Percentiles rank a stretch among this genome's conserved stretches.
Evolutionary conservation across 2,888 invertebrate species (phyloP).

Genomic region (Drosophila multiciliata): DNA sequence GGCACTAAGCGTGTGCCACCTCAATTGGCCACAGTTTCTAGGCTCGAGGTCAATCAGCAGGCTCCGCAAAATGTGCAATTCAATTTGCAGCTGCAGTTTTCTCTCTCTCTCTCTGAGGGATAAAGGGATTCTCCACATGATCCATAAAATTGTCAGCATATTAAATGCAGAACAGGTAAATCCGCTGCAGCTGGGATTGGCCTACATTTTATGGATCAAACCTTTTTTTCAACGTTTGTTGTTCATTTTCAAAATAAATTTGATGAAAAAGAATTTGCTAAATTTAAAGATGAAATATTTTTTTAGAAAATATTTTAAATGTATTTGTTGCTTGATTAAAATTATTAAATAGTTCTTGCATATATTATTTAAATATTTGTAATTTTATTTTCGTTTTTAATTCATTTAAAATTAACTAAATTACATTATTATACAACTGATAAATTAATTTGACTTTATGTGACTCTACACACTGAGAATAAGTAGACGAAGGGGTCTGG

Average conservation of each 20-base stretch:
- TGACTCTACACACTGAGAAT: constrained; percentile 58
- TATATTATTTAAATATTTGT: constrained; percentile 32
- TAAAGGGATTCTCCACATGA: constrained; percentile 51
- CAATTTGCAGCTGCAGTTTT: constrained; percentile 4
- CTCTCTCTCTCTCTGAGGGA: not conserved
- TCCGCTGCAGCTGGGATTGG: not conserved
- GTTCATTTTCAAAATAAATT: not conserved
- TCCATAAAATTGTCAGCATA: constrained; percentile 33
- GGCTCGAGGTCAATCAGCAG: constrained; percentile 24
- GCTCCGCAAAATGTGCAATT: constrained; percentile 8
- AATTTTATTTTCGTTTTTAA: constrained; percentile 50
- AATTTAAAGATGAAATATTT: not conserved
- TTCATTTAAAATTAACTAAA: constrained; percentile 35
- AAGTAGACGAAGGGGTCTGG: not conserved
- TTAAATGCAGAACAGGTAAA: not conserved
- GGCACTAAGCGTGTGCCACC: constrained; percentile 42
- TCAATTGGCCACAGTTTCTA: constrained; percentile 23
- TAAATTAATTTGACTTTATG: constrained; percentile 51
- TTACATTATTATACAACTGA: constrained; percentile 52
- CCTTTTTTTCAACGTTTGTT: not conserved
- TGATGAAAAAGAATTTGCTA: not conserved
- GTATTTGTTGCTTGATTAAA: too few species aligned
- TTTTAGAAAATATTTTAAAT: not conserved
- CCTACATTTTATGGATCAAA: not conserved
- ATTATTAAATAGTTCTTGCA: not conserved